Conservation (phyloP, 2,797 vertebrate species). For the Aeoliscus strigatus region DNA sequence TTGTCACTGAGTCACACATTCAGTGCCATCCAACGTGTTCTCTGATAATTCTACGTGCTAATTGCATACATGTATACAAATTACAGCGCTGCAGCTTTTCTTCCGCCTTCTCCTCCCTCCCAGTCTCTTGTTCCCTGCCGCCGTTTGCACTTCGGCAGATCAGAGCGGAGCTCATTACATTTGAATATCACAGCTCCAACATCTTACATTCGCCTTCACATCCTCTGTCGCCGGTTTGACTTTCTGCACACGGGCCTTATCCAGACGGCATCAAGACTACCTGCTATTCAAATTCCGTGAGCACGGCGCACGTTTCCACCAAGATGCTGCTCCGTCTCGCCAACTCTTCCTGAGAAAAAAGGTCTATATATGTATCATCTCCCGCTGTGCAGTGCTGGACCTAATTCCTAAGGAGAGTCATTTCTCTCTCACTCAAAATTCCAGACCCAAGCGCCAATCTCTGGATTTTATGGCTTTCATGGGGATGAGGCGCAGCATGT, state of each 20-base stretch:
- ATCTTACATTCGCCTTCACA: constrained; percentile 46
- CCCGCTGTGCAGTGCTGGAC: constrained; percentile 30
- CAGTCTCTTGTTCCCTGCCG: constrained; percentile 4
- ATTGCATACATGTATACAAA: too few relatives aligned
- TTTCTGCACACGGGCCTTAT: constrained; percentile 45
- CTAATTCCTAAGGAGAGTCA: constrained; percentile 56
- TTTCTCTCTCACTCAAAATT: constrained; percentile 66
- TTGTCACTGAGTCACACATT: too few relatives aligned
- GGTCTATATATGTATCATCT: constrained; percentile 19
- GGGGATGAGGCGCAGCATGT: constrained; percentile 61
- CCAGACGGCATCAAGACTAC: constrained; percentile 40
- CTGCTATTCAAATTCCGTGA: constrained; percentile 28
- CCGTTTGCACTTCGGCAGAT: constrained; percentile 31
- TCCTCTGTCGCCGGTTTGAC: constrained; percentile 49
- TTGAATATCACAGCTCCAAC: constrained; percentile 40
- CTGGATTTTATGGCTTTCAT: constrained; percentile 66
- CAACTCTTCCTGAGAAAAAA: constrained; percentile 8
- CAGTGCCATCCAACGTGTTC: too few relatives aligned
- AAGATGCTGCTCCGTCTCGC: constrained; percentile 17
- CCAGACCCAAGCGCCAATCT: constrained; percentile 63
- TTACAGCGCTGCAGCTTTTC: constrained; percentile 22
- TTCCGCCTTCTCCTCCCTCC: constrained; percentile 6
- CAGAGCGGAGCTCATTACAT: constrained; percentile 49
- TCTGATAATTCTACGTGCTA: too few relatives aligned
- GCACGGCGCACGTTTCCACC: constrained; percentile 28